Evolutionary conservation across 2,797 vertebrate genomes (phyloP), one percentile per base, ranked within the genome.

Genomic region (Alectoris magna): DNA sequence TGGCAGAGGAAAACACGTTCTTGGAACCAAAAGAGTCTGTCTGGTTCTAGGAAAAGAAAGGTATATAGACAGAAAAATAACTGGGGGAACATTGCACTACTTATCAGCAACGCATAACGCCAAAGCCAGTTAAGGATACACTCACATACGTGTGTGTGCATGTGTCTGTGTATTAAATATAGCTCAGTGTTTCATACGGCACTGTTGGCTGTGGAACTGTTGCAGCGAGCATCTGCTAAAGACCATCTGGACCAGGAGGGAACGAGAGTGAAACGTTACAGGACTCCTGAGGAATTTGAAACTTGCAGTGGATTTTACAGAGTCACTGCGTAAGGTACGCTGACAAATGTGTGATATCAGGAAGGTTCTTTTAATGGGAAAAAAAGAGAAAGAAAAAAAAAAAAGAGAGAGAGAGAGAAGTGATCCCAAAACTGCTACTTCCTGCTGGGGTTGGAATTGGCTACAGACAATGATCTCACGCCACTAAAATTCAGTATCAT

Each of bases 211-310:
- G 44, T 0, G 0, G 81, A 79, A 90, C 71, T 70, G 62, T 80
- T 92, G 2, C 1, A 82, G 82, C 71, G 17, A 93, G 92, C 95
- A 95, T 95, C 93, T 96, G 96, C 88, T 79, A 83, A 59, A 76
- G 51, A 78, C 95, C 93, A 96, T 96, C 93, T 96, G 93, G 89
- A 80, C 86, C n/a, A 6, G 51, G 41, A 92, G 64, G 67, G 27
- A 84, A 38, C 9, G 53, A 92, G 78, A 91, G 39, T 0, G 2
- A 91, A 90, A 86, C 0, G 1, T 51, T 69, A 10, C 2, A 48
- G 84, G 80, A 77, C 74, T 94, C 66, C 49, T 74, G 81, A 95
- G 64, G 88, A 93, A 93, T 82, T 74, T 27, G 79, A 93, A 96
- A 96, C 73, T 88, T 84, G 85, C 34, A 48, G 46, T 0, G 2